Evolutionary conservation across 2,888 invertebrate genomes (phyloP).

Genomic region (Rotaria macrura): DNA sequence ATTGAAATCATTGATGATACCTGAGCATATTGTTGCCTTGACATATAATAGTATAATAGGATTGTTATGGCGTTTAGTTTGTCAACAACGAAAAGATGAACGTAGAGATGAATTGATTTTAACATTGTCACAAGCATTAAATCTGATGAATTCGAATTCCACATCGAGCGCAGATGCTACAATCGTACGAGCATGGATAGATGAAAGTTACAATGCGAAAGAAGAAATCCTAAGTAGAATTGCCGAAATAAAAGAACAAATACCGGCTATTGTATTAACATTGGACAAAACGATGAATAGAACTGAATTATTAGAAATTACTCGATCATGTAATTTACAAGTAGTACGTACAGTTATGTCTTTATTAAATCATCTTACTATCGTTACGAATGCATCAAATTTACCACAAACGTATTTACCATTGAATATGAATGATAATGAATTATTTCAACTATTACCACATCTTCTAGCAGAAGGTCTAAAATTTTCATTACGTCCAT

Average conservation of each 20-base stretch:
- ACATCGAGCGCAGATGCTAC: too few species aligned
- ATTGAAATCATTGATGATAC: not conserved
- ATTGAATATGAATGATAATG: not conserved
- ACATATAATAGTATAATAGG: too few species aligned
- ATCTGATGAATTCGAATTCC: too few species aligned
- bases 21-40: too few species aligned
- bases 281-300: not conserved
- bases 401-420: not conserved
- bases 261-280: not conserved
- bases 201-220: not conserved
- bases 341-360: not conserved
- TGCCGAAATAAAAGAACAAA: not conserved
- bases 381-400: not conserved
- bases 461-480: not conserved
- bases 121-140: too few species aligned
- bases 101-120: too few species aligned
- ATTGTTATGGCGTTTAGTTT: not conserved
- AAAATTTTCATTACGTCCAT: not conserved
- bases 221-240: not conserved
- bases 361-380: constrained; percentile 6
- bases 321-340: too few species aligned
- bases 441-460: not conserved
- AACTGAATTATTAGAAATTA: not conserved
- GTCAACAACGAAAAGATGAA: not conserved
- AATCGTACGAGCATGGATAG: too few species aligned